phyloP scores from a whole-genome alignment of 2,113 vertebrate species.

The Xiphias gladius region DNA sequence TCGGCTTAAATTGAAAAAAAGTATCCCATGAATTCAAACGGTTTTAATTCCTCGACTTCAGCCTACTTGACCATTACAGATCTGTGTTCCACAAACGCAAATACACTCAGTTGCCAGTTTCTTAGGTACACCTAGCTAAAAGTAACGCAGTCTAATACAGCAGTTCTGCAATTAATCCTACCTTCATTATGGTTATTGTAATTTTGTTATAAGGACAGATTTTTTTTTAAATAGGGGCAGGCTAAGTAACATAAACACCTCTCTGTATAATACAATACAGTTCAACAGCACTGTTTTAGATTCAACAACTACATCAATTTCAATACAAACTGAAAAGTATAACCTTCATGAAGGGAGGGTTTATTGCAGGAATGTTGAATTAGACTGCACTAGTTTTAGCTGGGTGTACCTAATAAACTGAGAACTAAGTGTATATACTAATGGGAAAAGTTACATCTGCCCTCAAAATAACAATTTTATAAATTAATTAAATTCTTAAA shows the following conservation, averaged over 20 bases:
- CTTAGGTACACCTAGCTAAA: neutral
- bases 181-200: neutral
- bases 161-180: neutral
- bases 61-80: neutral
- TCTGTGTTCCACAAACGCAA: neutral
- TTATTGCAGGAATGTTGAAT: neutral
- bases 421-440: neutral
- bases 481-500: neutral
- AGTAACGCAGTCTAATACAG: neutral
- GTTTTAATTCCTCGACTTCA: neutral
- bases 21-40: neutral
- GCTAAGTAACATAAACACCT: neutral
- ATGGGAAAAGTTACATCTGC: neutral
- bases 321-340: neutral
- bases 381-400: neutral
- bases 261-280: neutral
- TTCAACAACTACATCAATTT: neutral
- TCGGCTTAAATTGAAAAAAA: neutral
- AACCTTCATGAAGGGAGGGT: constrained; percentile 4
- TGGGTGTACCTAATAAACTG: neutral
- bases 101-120: neutral
- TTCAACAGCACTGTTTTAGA: neutral
- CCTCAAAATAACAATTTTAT: neutral
- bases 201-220: neutral
- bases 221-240: neutral